These are phyloP conservation scores for Indicator maculatus DNA, from an alignment of 2,113 vertebrate genomes.

Conservation along the genomic window DNA sequence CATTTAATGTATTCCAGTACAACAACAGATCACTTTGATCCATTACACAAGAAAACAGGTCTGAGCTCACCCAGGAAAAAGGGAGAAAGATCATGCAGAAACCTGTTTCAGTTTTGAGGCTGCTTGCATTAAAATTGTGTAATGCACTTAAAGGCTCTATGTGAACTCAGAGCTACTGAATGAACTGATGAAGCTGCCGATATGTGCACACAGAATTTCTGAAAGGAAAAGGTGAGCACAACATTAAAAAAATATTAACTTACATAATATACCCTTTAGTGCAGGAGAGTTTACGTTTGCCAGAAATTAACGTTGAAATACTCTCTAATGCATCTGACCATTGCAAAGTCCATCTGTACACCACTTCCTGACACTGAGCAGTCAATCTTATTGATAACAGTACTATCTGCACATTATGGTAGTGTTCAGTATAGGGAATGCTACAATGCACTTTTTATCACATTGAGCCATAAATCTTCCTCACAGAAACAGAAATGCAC, in stretches of 20 bases:
- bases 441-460: neutral
- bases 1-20: neutral
- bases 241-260: neutral
- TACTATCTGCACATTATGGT: neutral
- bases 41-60: neutral
- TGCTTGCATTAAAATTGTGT: neutral
- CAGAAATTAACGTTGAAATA: neutral
- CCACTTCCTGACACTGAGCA: neutral
- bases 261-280: neutral
- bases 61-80: neutral
- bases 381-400: neutral
- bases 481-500: neutral
- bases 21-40: neutral
- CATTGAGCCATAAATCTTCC: conserved; percentile 17
- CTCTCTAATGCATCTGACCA: neutral
- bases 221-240: neutral
- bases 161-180: neutral
- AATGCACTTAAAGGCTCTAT: neutral
- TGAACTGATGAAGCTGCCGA: neutral
- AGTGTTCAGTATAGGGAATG: neutral
- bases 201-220: neutral
- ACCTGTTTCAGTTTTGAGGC: neutral
- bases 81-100: neutral
- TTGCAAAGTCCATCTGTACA: neutral
- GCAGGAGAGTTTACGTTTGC: neutral